These are phyloP conservation scores for Myotis myotis DNA, from an alignment of 2,797 vertebrate genomes.

Conservation along the genomic window DNA sequence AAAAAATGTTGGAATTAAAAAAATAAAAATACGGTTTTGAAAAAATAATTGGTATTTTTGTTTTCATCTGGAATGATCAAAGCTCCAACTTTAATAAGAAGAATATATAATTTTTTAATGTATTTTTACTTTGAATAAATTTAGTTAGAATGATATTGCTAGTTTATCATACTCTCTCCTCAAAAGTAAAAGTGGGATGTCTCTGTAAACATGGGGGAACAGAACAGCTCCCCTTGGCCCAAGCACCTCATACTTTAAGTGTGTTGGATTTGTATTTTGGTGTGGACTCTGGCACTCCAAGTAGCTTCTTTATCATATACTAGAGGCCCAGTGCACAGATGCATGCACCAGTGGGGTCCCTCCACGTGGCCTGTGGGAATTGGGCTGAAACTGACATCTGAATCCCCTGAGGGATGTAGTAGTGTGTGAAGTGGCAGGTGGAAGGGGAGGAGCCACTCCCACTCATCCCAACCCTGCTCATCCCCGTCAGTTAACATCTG, in stretches of 20 bases:
- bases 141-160: neutral
- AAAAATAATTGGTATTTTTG: neutral
- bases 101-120: neutral
- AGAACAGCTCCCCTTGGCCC: neutral
- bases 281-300: neutral
- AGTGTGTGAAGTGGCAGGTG: too few species aligned
- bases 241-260: neutral
- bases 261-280: neutral
- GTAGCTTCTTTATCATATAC: neutral
- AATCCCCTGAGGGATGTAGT: too few species aligned
- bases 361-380: too few species aligned
- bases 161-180: neutral
- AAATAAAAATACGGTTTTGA: neutral
- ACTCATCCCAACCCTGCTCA: too few species aligned
- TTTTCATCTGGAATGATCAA: slow-evolving; percentile 28
- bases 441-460: too few species aligned
- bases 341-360: too few species aligned
- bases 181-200: neutral
- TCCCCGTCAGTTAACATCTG: too few species aligned
- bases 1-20: neutral
- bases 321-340: too few species aligned
- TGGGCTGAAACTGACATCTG: too few species aligned
- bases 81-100: neutral
- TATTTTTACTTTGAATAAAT: slow-evolving; percentile 5
- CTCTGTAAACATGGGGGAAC: neutral